Evolutionary conservation across 2,113 vertebrate species (phyloP), one percentile per base, ranked within the genome.

Genomic region (Gallinago paraguaiae): DNA sequence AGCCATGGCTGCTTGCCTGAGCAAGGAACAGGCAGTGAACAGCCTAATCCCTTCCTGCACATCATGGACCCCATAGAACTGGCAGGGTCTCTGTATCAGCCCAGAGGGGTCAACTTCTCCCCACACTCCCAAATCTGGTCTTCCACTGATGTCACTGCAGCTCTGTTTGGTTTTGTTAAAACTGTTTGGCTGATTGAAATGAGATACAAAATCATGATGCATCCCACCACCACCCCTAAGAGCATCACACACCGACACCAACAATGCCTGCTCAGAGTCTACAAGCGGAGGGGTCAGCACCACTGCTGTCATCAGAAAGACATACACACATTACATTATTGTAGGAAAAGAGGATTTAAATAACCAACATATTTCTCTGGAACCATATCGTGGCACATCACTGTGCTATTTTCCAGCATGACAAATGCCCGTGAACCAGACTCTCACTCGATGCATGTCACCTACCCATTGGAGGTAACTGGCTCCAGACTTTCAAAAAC

Each of bases 1-100:
- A 82, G 28, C 51, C 1, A 1, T 18, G 30, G 39, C 30, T 57
- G 51, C 31, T 43, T 37, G 14, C 27, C 22, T 0, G 0, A 43
- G 24, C 4, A 10, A 65, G 50, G 28, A 88, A 68, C 2, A 67
- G 53, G 37, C 45, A 30, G 56, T 17, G 27, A 63, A 51, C 16
- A 77, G 64, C 33, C 33, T 7, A 17, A 28, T 57, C 63, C 56
- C 13, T 56, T 50, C 20, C 64, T 50, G 35, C 22, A 11, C 45
- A 30, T 33, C 27, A n/a, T 2, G 23, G 70, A 64, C 43, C n/a
- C 13, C 25, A 43, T 41, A 75, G 43, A 8, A 30, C 19, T 63
- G 74, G 35, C 43, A 35, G 10, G 59, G 24, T 80, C 48, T 43
- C 41, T 33, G 9, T 57, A 27, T 22, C 28, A 68, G 16, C 33